phyloP scores from a whole-genome alignment of 2,113 vertebrate species.

The Syngnathoides biaculeatus region DNA sequence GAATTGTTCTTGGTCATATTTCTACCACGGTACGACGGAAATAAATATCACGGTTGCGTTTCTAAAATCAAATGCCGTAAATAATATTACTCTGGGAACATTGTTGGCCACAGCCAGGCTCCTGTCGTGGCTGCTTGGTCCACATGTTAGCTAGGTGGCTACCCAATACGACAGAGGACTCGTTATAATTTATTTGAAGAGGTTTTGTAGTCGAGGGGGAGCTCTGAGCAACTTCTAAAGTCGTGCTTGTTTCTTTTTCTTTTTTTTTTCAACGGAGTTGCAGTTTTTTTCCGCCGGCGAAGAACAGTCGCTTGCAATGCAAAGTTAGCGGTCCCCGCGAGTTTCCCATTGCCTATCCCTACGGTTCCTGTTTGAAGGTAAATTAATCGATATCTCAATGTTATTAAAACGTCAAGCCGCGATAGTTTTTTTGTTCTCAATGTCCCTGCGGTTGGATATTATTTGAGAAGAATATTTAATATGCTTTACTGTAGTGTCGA shows the following conservation, averaged over 20 bases:
- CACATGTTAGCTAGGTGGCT: slow-evolving; percentile 45
- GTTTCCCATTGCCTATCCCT: background rate
- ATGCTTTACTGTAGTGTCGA: background rate
- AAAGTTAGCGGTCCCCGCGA: background rate
- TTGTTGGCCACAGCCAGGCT: slow-evolving; percentile 38
- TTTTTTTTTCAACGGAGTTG: background rate
- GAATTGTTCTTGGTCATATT: background rate
- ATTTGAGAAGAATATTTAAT: background rate
- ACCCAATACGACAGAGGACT: slow-evolving; percentile 7
- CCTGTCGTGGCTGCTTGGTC: slow-evolving; percentile 32
- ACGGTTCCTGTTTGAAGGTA: slow-evolving; percentile 3
- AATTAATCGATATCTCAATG: background rate
- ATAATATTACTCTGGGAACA: slow-evolving; percentile 28
- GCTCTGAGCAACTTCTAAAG: too few relatives aligned
- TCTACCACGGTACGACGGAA: too few relatives aligned
- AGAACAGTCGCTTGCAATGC: background rate
- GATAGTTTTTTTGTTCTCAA: background rate
- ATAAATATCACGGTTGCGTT: background rate
- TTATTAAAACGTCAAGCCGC: background rate
- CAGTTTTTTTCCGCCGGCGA: background rate
- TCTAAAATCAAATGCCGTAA: background rate
- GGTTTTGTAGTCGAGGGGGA: background rate
- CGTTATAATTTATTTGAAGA: background rate
- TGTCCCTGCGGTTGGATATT: background rate
- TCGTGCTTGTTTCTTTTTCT: too few relatives aligned